These are phyloP conservation scores for Hypomesus transpacificus DNA, from an alignment of 2,113 vertebrate genomes.

Conservation along the genomic window DNA sequence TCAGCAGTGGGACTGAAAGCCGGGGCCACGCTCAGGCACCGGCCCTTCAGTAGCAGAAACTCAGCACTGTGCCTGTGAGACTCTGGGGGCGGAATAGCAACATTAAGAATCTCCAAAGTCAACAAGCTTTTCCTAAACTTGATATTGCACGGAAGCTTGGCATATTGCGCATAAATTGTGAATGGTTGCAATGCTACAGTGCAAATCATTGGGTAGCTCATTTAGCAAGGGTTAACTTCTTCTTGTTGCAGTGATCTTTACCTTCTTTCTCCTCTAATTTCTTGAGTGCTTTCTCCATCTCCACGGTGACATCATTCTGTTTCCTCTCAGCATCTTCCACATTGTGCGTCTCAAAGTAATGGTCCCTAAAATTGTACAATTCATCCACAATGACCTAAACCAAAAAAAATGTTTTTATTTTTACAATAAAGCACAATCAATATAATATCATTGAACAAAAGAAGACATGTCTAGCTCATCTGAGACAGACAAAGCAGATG, in stretches of 20 bases:
- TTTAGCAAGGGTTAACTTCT: neutral
- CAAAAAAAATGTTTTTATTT: neutral
- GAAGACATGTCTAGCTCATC: too few relatives aligned
- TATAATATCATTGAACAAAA: too few relatives aligned
- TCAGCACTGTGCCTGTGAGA: constrained; percentile 68
- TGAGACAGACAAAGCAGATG: too few relatives aligned
- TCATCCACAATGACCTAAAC: constrained; percentile 80
- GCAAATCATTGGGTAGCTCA: neutral
- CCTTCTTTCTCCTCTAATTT: constrained; percentile 78
- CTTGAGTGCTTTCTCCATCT: constrained; percentile 73
- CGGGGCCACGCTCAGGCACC: constrained; percentile 77
- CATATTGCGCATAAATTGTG: neutral
- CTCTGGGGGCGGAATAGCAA: constrained; percentile 56
- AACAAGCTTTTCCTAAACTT: neutral
- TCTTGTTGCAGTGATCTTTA: constrained; percentile 26
- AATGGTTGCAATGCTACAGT: neutral
- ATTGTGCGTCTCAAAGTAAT: constrained; percentile 81
- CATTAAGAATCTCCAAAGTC: neutral
- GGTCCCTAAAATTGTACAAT: constrained; percentile 81
- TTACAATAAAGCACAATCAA: neutral
- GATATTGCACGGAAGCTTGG: neutral
- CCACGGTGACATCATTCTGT: constrained; percentile 71
- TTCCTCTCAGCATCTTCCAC: constrained; percentile 79
- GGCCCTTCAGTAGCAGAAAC: constrained; percentile 79
- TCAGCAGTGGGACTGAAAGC: constrained; percentile 77